Base-by-base conservation (phyloP, 92 coral and sea anemone genomes). In the Epizoanthus ramosus region DNA sequence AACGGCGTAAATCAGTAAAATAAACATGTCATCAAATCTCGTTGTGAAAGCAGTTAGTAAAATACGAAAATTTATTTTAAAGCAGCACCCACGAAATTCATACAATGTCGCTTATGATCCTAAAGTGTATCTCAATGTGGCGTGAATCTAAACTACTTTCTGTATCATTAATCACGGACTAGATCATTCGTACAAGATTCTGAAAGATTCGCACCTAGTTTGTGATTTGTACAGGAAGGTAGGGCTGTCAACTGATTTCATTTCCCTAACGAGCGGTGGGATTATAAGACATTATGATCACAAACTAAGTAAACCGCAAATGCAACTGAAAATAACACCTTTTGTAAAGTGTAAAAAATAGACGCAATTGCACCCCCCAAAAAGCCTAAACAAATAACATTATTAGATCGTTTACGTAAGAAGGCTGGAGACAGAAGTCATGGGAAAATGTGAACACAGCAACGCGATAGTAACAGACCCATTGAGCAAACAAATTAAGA, bases 21-120 rank as follows among this genome's bases (percentile, higher is more conserved):
- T 57, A 60, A 77, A 77, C 65, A 77, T 77, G 82, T 61, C 82
- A 77, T 60, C 69, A 37, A 60, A 22, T 19, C 37, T 61, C 50
- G 82, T 61, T 61, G 21, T 60, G 47, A 77, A 23, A 65, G 14
- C 21, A 61, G 57, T 77, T 61, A 61, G 13, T n/a, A 14, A 33
- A 37, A 59, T 0, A 45, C 4, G 66, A 23, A 72, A 50, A n/a
- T 21, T 18, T 43, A 50, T 50, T 50, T 50, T 50, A 50, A 50
- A 50, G 16, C 54, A 10, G 54, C 54, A 50, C 54, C 15, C 54
- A 4, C 28, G 33, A 2, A 3, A 4, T 24, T 61, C 21, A 31
- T 12, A 25, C 41, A 50, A 0, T 22, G 31, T 63, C 45, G 22
- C 8, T 60, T 60, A 16, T 60, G 41, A 14, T 74, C 39, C 15